Evolutionary conservation across 1,140 invertebrate species (phyloP).

Genomic region (Zaprionus nigranus): DNA sequence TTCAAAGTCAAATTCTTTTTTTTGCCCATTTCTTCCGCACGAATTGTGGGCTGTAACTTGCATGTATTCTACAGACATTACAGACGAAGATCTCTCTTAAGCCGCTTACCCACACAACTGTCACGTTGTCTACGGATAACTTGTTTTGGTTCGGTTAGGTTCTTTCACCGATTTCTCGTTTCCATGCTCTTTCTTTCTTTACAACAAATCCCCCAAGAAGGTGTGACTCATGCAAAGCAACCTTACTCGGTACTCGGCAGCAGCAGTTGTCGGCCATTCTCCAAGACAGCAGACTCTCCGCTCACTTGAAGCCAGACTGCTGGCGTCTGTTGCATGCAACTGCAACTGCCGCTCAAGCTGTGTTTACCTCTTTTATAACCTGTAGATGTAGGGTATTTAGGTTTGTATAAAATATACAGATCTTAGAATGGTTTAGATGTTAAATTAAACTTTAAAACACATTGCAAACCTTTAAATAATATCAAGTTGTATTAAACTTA

Average conservation of each 20-base stretch:
- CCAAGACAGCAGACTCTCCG: conserved; percentile 49
- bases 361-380: conserved; percentile 21
- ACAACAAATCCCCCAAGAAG: conserved; percentile 55
- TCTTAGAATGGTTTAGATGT: too few species aligned
- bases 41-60: conserved; percentile 29
- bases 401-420: not conserved
- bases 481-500: not conserved
- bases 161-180: conserved; percentile 61
- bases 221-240: conserved; percentile 60
- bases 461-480: too few species aligned
- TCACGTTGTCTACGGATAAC: conserved; percentile 70
- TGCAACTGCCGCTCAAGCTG: conserved; percentile 18
- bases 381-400: not conserved
- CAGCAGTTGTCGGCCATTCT: conserved; percentile 43
- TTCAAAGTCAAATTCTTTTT: conserved; percentile 15
- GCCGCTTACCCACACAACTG: conserved; percentile 78
- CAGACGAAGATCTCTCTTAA: conserved; percentile 63
- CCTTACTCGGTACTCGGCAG: conserved; percentile 24
- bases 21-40: conserved; percentile 25
- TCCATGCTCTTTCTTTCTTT: conserved; percentile 70
- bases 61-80: conserved; percentile 27
- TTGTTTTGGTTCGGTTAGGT: conserved; percentile 57
- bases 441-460: too few species aligned
- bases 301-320: conserved; percentile 46
- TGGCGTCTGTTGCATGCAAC: conserved; percentile 44